Conservation (phyloP, 2,888 invertebrate genomes). For the Tipula confusa region DNA sequence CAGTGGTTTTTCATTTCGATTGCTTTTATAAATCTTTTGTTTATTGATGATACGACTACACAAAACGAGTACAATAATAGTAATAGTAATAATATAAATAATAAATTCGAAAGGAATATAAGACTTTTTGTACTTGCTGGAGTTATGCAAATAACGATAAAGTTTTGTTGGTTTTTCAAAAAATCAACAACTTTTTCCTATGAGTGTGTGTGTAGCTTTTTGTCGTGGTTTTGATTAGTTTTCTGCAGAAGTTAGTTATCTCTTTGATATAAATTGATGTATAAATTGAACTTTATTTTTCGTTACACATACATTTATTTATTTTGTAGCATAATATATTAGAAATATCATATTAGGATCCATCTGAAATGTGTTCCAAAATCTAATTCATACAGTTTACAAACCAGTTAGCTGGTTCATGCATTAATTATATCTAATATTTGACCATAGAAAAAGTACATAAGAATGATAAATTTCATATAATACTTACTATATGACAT, state of each 20-base stretch:
- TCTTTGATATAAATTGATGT: not conserved
- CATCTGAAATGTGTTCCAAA: too few species aligned
- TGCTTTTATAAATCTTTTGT: not conserved
- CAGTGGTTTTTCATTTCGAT: constrained; percentile 14
- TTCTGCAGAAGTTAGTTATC: not conserved
- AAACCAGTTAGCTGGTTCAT: too few species aligned
- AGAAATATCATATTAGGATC: too few species aligned
- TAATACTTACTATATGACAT: too few species aligned
- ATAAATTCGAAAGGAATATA: not conserved
- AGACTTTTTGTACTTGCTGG: not conserved
- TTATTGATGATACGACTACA: not conserved
- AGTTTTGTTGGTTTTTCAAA: not conserved
- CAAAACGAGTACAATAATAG: not conserved
- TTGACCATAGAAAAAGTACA: too few species aligned
- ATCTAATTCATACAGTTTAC: too few species aligned
- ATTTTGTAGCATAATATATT: too few species aligned
- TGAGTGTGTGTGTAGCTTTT: not conserved
- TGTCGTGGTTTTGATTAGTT: not conserved
- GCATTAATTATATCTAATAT: too few species aligned
- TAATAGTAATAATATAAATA: not conserved
- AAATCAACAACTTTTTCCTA: not conserved
- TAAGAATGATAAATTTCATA: too few species aligned
- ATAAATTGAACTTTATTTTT: not conserved
- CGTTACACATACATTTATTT: not conserved
- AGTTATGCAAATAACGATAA: not conserved